Evolutionary conservation across 2,888 invertebrate species (phyloP).

Genomic region (Drosophila lutescens): DNA sequence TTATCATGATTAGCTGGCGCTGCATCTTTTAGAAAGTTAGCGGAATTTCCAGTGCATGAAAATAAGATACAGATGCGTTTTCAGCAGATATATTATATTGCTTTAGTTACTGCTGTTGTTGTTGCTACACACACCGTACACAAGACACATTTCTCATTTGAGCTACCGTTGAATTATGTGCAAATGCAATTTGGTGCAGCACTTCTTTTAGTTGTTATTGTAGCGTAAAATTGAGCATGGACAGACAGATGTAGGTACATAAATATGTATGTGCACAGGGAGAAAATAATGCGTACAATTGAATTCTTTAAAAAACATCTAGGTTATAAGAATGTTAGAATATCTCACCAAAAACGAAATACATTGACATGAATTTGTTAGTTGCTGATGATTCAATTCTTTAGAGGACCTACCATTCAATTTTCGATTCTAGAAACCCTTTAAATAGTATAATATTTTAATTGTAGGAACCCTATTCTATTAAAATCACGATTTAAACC

Average conservation of each 20-base stretch:
- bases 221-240: constrained; percentile 67
- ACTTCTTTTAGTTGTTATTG: constrained; percentile 63
- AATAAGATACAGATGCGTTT: constrained; percentile 76
- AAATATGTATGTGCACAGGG: constrained; percentile 36
- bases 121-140: constrained; percentile 19
- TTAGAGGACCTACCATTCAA: too few species aligned
- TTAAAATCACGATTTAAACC: too few species aligned
- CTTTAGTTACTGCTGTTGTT: constrained; percentile 10
- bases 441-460: too few species aligned
- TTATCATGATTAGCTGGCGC: constrained; percentile 60
- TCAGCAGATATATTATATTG: constrained; percentile 52
- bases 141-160: constrained; percentile 57
- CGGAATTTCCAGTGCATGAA: constrained; percentile 83
- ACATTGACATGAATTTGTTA: too few species aligned
- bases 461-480: too few species aligned
- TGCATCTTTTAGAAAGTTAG: constrained; percentile 78
- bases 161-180: constrained; percentile 77
- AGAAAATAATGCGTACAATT: not conserved
- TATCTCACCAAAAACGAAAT: too few species aligned
- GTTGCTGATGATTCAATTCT: too few species aligned
- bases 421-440: too few species aligned
- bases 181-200: constrained; percentile 67
- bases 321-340: too few species aligned
- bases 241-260: constrained; percentile 15
- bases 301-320: too few species aligned